phyloP scores from a whole-genome alignment of 2,113 vertebrate genomes.

The Argyrosomus japonicus region DNA sequence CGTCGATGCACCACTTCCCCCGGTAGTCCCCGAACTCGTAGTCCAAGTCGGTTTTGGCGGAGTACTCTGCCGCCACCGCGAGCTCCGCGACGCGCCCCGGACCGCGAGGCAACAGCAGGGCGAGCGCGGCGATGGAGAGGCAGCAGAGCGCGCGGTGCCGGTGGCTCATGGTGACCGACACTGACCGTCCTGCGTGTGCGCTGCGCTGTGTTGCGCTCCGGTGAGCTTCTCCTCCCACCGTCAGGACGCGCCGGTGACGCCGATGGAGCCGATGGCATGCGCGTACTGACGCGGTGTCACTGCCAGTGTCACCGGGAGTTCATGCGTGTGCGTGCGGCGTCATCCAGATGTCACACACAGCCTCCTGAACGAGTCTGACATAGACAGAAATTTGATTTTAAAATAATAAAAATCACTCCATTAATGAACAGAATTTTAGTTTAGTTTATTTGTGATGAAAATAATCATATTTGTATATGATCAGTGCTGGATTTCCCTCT shows the following conservation, averaged over 20 bases:
- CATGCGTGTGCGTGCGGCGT: too few species aligned
- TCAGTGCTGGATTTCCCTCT: too few species aligned
- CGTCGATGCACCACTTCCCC: conserved; percentile 85
- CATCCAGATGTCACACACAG: neutral
- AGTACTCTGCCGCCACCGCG: conserved; percentile 65
- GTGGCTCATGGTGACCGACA: conserved; percentile 48
- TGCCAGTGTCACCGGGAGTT: too few species aligned
- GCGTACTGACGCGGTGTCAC: conserved; percentile 12
- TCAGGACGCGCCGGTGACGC: conserved; percentile 36
- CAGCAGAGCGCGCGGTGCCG: conserved; percentile 34
- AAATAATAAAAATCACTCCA: too few species aligned
- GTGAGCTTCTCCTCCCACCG: conserved; percentile 13
- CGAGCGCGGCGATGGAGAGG: conserved; percentile 45
- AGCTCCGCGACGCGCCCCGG: conserved; percentile 7
- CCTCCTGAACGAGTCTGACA: neutral
- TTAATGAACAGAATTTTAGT: too few species aligned
- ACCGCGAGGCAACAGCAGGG: conserved; percentile 12
- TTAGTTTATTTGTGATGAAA: too few species aligned
- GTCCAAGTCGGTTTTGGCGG: conserved; percentile 78
- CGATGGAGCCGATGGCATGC: neutral
- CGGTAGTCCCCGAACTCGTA: conserved; percentile 86
- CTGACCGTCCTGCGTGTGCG: neutral
- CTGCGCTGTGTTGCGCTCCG: neutral
- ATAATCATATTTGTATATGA: too few species aligned
- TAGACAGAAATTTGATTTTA: neutral